Evolutionary conservation across 1,140 invertebrate genomes (phyloP), one percentile per base, ranked within the genome.

Genomic region (Drepana arcuata): DNA sequence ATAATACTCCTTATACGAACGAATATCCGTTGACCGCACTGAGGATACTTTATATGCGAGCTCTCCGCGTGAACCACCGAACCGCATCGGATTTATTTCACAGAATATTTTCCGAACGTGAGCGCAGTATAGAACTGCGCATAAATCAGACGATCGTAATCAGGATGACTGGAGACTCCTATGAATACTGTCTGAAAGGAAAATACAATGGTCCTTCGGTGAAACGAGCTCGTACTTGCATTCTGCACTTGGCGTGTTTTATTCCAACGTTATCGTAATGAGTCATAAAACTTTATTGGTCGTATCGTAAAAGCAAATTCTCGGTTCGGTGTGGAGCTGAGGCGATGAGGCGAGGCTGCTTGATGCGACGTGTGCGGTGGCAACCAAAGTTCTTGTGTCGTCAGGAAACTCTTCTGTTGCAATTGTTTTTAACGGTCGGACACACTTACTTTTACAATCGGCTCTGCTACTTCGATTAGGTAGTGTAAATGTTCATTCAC

Each of bases 181-280:
- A 40, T 37, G 41, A 56, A 52, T 51, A 52, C 34, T 50, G 44
- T 54, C 43, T 43, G 40, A 42, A 51, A 38, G 15, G 34, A 29
- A 40, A 34, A 35, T 28, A 41, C 33, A 36, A 30, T 16, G 16
- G 18, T 43, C 14, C 34, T 34, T 26, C 40, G 16, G 41, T 34
- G 24, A 35, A 51, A 51, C 37, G 48, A 45, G 31, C 31, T 41
- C 35, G 41, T 42, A 44, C 41, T 58, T 44, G 48, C 41, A 52
- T 62, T 66, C 48, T 62, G 50, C 58, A 47, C 44, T 55, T 41
- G 34, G 28, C 45, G 43, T 52, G 54, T 64, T 70, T 70, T 62
- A 63, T 59, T 60, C 55, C 55, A 65, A 59, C 52, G 50, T 57
- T 64, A 66, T 61, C 61, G 53, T 68, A 64, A 68, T 68, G 54